Conservation (phyloP, 2,113 vertebrate species). For the Empidonax traillii region DNA sequence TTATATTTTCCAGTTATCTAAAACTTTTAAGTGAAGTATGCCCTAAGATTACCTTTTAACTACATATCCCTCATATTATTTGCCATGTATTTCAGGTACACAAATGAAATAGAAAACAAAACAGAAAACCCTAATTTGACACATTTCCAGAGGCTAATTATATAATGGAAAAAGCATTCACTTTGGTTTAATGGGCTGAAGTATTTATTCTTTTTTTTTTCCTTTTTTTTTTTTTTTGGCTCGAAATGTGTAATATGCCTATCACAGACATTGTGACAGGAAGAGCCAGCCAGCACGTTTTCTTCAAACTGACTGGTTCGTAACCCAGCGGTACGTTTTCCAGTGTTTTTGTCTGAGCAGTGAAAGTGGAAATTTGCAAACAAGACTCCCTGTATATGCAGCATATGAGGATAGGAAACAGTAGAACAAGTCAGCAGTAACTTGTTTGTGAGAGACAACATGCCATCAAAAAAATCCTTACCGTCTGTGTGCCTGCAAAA, state of each 20-base stretch:
- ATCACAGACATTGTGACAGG: neutral
- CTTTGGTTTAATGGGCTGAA: neutral
- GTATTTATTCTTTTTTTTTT: neutral
- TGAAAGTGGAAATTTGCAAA: constrained; percentile 39
- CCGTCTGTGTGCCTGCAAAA: neutral
- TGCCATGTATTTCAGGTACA: neutral
- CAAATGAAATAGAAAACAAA: neutral
- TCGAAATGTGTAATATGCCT: constrained; percentile 11
- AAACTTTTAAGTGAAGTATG: neutral
- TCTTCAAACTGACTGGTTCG: constrained; percentile 50
- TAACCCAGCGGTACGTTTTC: constrained; percentile 26
- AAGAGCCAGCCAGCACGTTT: constrained; percentile 56
- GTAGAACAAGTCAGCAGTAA: constrained; percentile 20
- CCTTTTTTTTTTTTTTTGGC: neutral
- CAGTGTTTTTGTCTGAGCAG: constrained; percentile 39
- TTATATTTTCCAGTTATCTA: neutral
- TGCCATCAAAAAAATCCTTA: neutral
- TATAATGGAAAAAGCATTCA: neutral
- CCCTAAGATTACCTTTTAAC: neutral
- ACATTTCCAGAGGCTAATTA: neutral
- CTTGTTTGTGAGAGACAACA: constrained; percentile 43
- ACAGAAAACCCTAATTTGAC: neutral
- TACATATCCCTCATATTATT: neutral
- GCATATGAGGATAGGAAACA: neutral
- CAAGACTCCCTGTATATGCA: neutral